Percentiles rank a stretch among this genome's conserved stretches.
Conservation (phyloP, 2,113 vertebrate species). For the Hypomesus transpacificus region DNA sequence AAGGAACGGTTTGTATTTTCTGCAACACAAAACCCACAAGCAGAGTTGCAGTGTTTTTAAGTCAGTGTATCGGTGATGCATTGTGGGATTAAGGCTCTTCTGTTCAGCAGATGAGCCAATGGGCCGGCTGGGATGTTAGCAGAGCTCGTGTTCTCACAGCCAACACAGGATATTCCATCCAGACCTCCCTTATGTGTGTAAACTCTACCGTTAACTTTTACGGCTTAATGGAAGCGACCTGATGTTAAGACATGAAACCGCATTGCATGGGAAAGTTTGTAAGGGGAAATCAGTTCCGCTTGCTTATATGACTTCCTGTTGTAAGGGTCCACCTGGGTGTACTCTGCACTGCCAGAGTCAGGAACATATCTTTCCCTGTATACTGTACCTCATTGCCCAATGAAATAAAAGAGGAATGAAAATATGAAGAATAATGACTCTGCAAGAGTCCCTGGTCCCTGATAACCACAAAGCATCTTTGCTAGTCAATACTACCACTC, state of each 20-base stretch:
- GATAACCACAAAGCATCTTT: no score
- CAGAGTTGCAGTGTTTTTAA: no score
- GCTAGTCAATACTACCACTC: no score
- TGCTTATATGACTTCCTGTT: slow-evolving; percentile 28
- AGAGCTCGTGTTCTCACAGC: background rate
- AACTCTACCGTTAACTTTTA: slow-evolving; percentile 17
- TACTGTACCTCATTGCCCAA: slow-evolving; percentile 16
- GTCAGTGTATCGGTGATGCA: no score
- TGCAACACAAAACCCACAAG: no score
- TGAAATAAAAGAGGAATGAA: slow-evolving; percentile 30
- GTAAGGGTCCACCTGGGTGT: slow-evolving; percentile 35
- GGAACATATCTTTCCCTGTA: background rate
- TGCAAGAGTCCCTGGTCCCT: background rate
- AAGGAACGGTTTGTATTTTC: no score
- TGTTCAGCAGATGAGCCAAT: background rate
- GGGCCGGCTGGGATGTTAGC: background rate
- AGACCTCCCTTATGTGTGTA: slow-evolving; percentile 13
- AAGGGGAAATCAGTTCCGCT: slow-evolving; percentile 26
- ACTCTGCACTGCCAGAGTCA: background rate
- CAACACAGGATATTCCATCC: slow-evolving; percentile 14
- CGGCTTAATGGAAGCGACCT: slow-evolving; percentile 18
- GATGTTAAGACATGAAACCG: slow-evolving; percentile 25
- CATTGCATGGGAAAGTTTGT: slow-evolving; percentile 25
- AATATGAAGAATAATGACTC: slow-evolving; percentile 3
- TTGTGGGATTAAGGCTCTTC: no score